Evolutionary conservation across 2,888 invertebrate species (phyloP).

Genomic region (Apotomis betuletana): DNA sequence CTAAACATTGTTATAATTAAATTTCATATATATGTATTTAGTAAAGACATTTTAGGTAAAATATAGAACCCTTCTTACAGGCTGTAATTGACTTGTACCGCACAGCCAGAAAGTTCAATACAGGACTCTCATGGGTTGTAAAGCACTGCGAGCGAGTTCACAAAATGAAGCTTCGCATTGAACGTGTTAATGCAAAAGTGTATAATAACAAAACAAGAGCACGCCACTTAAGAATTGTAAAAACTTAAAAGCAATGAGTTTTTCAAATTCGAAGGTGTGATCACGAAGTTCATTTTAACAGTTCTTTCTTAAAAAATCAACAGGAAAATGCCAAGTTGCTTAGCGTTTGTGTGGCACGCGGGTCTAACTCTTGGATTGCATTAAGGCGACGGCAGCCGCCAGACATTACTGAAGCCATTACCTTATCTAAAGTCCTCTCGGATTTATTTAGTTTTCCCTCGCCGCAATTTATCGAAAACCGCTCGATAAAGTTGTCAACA

Average conservation of each 20-base stretch:
- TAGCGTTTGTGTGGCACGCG: constrained; percentile 59
- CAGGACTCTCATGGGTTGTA: too few relatives aligned
- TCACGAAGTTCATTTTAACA: constrained; percentile 20
- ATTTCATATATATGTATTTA: too few relatives aligned
- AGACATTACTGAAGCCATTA: constrained; percentile 82
- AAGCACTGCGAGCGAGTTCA: too few relatives aligned
- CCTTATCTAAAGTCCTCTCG: constrained; percentile 84
- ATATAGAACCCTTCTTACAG: too few relatives aligned
- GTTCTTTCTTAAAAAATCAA: constrained; percentile 44
- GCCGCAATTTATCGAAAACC: constrained; percentile 83
- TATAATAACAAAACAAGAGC: too few relatives aligned
- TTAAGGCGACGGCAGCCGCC: constrained; percentile 75
- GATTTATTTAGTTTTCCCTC: constrained; percentile 84
- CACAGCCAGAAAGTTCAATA: too few relatives aligned
- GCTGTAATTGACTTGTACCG: too few relatives aligned
- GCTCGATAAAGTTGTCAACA: constrained; percentile 84
- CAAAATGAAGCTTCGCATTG: too few relatives aligned
- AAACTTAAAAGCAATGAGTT: neutral
- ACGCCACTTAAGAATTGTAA: too few relatives aligned
- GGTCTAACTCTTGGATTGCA: constrained; percentile 77
- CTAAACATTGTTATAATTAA: too few relatives aligned
- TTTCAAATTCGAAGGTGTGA: neutral
- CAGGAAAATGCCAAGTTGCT: constrained; percentile 50
- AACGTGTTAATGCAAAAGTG: too few relatives aligned
- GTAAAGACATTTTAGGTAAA: too few relatives aligned